Conservation (phyloP, 2,888 invertebrate genomes). For the Drosophila lacicola region DNA sequence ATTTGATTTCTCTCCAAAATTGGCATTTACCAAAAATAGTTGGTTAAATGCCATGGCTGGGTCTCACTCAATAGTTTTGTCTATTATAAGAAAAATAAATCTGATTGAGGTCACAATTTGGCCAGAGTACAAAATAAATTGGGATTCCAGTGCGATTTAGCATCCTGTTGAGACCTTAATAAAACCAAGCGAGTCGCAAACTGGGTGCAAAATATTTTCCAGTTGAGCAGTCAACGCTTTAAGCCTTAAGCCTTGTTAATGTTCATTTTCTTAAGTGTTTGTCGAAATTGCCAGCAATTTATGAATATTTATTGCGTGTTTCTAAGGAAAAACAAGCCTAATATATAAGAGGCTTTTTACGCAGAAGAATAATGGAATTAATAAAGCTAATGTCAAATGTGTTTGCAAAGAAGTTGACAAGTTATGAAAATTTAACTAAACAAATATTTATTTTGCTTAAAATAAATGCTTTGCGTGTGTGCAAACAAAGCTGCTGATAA, state of each 20-base stretch:
- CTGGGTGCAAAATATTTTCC: background rate
- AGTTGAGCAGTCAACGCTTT: too few relatives aligned
- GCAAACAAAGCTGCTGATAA: background rate
- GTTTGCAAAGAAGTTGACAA: background rate
- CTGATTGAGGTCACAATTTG: too few relatives aligned
- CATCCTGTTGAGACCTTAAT: too few relatives aligned
- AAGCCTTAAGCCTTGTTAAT: background rate
- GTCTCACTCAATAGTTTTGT: too few relatives aligned
- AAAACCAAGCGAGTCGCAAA: too few relatives aligned
- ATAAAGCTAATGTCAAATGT: background rate
- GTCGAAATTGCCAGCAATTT: background rate
- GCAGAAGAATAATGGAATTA: background rate
- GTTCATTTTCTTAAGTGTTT: constrained; percentile 2
- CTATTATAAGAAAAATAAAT: too few relatives aligned
- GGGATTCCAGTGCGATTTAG: too few relatives aligned
- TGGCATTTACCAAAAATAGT: too few relatives aligned
- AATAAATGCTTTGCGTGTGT: background rate
- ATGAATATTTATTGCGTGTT: constrained; percentile 28
- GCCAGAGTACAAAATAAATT: too few relatives aligned
- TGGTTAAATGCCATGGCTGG: too few relatives aligned
- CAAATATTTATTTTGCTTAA: background rate
- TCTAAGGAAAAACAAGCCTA: background rate
- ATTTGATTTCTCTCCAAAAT: too few relatives aligned
- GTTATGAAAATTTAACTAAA: background rate
- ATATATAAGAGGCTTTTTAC: background rate